phyloP scores from a whole-genome alignment of 2,113 vertebrate genomes.

The Telmatochromis brichardi region DNA sequence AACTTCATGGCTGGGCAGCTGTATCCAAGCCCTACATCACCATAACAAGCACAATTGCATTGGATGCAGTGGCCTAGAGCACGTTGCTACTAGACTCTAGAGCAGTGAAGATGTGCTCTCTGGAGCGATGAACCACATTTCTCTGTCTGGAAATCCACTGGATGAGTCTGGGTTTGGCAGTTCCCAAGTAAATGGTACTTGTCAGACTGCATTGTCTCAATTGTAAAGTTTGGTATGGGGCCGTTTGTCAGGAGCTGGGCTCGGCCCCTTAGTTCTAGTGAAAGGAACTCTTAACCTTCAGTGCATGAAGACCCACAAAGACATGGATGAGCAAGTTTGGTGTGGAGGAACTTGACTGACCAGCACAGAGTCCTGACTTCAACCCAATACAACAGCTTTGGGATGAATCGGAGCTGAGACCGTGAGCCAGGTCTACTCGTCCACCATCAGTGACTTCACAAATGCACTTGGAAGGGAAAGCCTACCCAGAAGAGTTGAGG shows the following conservation, averaged over 20 bases:
- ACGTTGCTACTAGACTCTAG: background rate
- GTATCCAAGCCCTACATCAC: background rate
- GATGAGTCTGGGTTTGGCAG: background rate
- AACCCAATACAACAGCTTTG: background rate
- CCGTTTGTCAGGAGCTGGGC: fast-evolving
- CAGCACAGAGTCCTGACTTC: background rate
- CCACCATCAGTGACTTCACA: background rate
- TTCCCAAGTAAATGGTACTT: fast-evolving
- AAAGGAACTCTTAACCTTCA: background rate
- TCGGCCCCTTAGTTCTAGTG: background rate
- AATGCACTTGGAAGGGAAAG: background rate
- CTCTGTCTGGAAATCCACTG: background rate
- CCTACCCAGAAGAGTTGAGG: background rate
- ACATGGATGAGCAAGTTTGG: background rate
- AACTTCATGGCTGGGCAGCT: background rate
- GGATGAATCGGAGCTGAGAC: background rate
- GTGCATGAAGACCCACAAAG: background rate
- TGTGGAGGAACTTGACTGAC: background rate
- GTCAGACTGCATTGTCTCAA: background rate
- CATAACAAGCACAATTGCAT: background rate
- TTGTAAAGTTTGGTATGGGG: background rate
- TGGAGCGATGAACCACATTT: fast-evolving
- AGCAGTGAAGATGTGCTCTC: background rate
- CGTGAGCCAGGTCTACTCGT: fast-evolving
- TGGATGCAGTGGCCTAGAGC: background rate